These are phyloP conservation scores for Agapornis roseicollis DNA, from an alignment of 2,113 vertebrate genomes.

Conservation along the genomic window DNA sequence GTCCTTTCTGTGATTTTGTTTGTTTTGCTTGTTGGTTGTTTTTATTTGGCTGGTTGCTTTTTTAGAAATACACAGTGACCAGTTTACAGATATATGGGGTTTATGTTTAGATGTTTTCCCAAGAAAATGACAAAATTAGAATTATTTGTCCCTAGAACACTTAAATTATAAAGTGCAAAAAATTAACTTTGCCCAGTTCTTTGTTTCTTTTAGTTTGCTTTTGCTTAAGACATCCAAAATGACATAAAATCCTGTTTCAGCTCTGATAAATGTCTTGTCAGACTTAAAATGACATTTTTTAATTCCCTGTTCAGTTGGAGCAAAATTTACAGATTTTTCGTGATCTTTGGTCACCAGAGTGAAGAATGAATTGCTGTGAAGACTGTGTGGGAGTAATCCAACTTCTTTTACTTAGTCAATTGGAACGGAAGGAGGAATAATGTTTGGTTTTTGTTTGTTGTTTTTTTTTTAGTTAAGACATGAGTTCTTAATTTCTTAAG, in stretches of 20 bases:
- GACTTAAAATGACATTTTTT: neutral
- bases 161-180: neutral
- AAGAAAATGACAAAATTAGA: neutral
- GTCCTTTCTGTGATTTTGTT: neutral
- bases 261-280: neutral
- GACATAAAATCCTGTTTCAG: neutral
- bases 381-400: neutral
- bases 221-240: neutral
- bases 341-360: neutral
- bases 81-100: neutral
- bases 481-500: neutral
- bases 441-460: neutral
- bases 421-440: neutral
- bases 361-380: neutral
- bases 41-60: neutral
- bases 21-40: accelerated
- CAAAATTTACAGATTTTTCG: neutral
- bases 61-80: neutral
- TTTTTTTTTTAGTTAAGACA: neutral
- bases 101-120: neutral
- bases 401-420: neutral
- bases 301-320: neutral
- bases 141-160: neutral
- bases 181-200: neutral
- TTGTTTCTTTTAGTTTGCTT: neutral